Evolutionary conservation across 2,888 invertebrate genomes (phyloP).

Genomic region (Nephrotoma guestfalica): DNA sequence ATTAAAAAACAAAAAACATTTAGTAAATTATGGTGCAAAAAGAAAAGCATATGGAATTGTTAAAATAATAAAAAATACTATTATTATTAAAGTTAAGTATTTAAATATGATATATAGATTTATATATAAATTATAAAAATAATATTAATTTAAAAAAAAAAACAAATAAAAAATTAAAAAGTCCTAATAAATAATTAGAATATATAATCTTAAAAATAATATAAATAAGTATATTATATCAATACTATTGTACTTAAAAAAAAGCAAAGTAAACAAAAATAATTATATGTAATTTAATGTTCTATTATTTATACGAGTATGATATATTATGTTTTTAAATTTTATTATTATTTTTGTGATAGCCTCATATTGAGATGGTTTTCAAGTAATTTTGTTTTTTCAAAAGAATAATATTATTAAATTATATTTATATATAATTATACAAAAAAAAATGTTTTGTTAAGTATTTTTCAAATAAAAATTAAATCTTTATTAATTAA

Average conservation of each 20-base stretch:
- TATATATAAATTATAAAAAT: not conserved
- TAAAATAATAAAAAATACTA: not conserved
- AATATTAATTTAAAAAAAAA: not conserved
- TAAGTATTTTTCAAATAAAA: not conserved
- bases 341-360: constrained; percentile 8
- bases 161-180: not conserved
- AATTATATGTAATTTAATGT: constrained; percentile 6
- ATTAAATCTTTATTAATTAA: not conserved
- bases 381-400: constrained; percentile 9
- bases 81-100: not conserved
- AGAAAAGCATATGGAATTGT: not conserved
- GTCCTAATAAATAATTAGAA: not conserved
- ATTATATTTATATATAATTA: not conserved
- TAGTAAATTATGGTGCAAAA: not conserved
- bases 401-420: constrained; percentile 3
- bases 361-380: constrained; percentile 16
- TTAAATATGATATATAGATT: not conserved
- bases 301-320: constrained; percentile 8
- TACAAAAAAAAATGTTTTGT: not conserved
- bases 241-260: constrained; percentile 3
- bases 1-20: not conserved
- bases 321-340: not conserved
- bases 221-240: not conserved
- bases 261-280: not conserved
- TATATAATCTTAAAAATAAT: not conserved